These are phyloP conservation scores for Notodonta ziczac DNA, from an alignment of 2,888 invertebrate species.

Conservation along the genomic window DNA sequence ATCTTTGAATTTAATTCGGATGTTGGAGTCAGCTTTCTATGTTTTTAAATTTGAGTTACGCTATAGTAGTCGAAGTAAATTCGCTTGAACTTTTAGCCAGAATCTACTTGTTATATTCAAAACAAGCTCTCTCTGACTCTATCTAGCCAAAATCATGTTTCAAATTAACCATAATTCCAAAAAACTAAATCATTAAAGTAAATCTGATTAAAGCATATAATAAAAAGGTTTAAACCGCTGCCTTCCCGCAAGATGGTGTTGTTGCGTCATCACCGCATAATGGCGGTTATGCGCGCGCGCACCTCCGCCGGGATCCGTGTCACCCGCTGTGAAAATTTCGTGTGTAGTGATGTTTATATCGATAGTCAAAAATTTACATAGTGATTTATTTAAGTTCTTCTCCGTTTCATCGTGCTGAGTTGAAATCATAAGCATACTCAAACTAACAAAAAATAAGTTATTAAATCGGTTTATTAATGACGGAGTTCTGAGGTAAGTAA, in stretches of 20 bases:
- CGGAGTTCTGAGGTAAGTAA: no score
- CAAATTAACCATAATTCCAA: not conserved
- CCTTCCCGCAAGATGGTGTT: conserved; percentile 56
- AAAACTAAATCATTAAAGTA: conserved; percentile 24
- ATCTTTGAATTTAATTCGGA: no score
- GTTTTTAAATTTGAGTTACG: no score
- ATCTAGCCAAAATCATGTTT: not conserved
- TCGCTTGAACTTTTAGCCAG: no score
- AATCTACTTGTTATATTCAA: not conserved
- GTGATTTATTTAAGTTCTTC: no score
- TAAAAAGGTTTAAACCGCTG: conserved; percentile 45
- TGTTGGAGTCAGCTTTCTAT: no score
- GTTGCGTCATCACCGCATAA: conserved; percentile 66
- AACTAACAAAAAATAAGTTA: no score
- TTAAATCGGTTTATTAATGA: no score
- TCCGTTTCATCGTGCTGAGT: no score
- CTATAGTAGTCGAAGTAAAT: no score
- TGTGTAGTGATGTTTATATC: conserved; percentile 40
- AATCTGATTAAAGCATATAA: conserved; percentile 31
- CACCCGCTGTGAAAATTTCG: conserved; percentile 51
- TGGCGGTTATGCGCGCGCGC: conserved; percentile 52
- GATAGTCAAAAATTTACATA: not conserved
- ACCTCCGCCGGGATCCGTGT: conserved; percentile 52
- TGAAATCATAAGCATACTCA: no score
- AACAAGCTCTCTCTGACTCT: not conserved